Evolutionary conservation across 2,797 vertebrate genomes (phyloP), one percentile per base, ranked within the genome.

Genomic region (Psittacula echo): DNA sequence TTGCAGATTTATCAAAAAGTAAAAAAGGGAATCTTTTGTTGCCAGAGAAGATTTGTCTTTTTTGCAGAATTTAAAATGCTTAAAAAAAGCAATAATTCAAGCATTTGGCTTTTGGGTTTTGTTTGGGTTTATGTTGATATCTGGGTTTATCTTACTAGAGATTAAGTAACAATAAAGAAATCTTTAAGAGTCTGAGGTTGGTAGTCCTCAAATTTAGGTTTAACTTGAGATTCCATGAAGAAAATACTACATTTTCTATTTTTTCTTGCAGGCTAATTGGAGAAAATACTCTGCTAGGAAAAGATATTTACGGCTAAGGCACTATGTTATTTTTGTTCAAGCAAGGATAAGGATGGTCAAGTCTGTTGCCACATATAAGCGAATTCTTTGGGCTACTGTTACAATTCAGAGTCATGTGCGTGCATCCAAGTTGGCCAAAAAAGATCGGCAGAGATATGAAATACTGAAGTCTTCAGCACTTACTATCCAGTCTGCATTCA

Each of bases 311-410:
- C 93, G 87, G 37, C 93, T 99, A 72, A 98, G 95, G 89, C 89
- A 97, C 87, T 96, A 95, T 60, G 89, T 98, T 48, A 44, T 98
- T 62, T 84, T 98, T 79, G 77, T 98, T 48, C 99, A 99, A 94
- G 98, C 98, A n/a, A 98, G 97, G 60, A 98, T 98, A 97, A 98
- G 98, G 81, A 99, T 98, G 98, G 97, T 97, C 80, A 97, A 97
- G 54, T 98, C 98, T 11, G 90, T 97, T 29, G 37, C 94, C 23
- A 93, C 97, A 66, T 99, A 98, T 47, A 97, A 94, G 65, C 96
- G 27, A 58, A 95, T 97, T 51, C 58, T 76, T 70, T 93, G 97
- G 97, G 99, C 99, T 14, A 67, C 96, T 16, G 32, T 96, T 41
- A 97, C 98, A 80, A 95, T 99, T 94, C 99, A 99, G 96, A 97